A percentile compares a stretch with the other conserved stretches of the same genome.
Conservation (phyloP, 2,113 vertebrate species). For the Ailuropoda melanoleuca region DNA sequence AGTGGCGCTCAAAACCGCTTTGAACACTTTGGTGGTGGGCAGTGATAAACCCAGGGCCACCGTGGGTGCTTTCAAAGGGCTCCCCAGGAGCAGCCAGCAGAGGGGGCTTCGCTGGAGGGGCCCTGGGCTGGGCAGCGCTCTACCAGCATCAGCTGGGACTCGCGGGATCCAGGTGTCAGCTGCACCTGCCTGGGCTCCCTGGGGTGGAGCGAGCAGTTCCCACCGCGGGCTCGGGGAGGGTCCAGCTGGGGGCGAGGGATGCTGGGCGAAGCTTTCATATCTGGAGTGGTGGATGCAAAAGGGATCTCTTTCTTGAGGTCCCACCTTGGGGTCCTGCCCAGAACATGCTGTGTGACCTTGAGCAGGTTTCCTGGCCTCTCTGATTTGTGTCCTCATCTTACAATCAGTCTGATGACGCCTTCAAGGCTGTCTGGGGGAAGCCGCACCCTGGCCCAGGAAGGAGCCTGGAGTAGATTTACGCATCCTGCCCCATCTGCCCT, state of each 20-base stretch:
- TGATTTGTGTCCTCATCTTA: neutral
- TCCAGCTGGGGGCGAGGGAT: neutral
- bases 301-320: neutral
- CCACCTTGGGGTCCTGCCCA: neutral
- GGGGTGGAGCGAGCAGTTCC: neutral
- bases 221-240: neutral
- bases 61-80: neutral
- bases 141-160: accelerated
- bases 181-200: neutral
- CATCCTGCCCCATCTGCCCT: neutral
- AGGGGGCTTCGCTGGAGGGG: neutral
- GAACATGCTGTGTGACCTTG: neutral
- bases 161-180: neutral
- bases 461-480: neutral
- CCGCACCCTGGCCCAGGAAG: neutral
- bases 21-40: accelerated
- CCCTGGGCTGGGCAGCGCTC: neutral
- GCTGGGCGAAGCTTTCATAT: neutral
- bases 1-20: too few relatives aligned
- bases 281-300: neutral
- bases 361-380: neutral
- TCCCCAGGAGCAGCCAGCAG: too few relatives aligned
- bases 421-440: neutral
- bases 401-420: neutral
- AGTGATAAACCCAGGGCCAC: accelerated